Conservation (phyloP, 2,113 vertebrate species). For the Oryzias curvinotus region DNA sequence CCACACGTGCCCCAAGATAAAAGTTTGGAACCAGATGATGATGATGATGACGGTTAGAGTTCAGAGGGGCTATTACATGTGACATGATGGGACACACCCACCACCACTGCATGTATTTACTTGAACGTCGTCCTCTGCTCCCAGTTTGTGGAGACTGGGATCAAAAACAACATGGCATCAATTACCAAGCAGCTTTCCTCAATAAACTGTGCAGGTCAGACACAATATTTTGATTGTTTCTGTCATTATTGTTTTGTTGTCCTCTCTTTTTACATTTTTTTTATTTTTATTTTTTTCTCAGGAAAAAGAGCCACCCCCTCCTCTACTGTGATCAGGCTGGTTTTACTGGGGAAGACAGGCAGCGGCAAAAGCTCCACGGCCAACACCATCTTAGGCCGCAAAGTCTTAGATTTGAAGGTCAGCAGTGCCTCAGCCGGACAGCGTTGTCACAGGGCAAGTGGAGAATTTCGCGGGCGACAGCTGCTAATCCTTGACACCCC, state of each 20-base stretch:
- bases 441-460: conserved; percentile 26
- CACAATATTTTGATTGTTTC: not conserved
- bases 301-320: conserved; percentile 20
- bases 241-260: not conserved
- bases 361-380: conserved; percentile 64
- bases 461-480: conserved; percentile 8
- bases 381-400: conserved; percentile 52
- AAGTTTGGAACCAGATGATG: not conserved
- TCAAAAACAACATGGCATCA: conserved; percentile 43
- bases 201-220: conserved; percentile 24
- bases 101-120: conserved; percentile 18
- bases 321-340: conserved; percentile 38
- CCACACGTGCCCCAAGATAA: conserved; percentile 11
- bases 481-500: conserved; percentile 57
- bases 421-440: not conserved
- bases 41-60: conserved; percentile 21
- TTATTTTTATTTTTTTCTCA: conserved; percentile 15
- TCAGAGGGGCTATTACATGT: conserved; percentile 15
- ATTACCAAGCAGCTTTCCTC: conserved; percentile 41
- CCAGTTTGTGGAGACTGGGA: not conserved
- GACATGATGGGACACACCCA: conserved; percentile 23
- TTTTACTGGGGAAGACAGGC: conserved; percentile 60
- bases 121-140: not conserved
- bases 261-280: not conserved
- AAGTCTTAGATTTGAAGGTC: conserved; percentile 35